A percentile compares a stretch with the other conserved stretches of the same genome.
These are phyloP conservation scores for Rana temporaria DNA, from an alignment of 2,113 vertebrate genomes.

Conservation along the genomic window DNA sequence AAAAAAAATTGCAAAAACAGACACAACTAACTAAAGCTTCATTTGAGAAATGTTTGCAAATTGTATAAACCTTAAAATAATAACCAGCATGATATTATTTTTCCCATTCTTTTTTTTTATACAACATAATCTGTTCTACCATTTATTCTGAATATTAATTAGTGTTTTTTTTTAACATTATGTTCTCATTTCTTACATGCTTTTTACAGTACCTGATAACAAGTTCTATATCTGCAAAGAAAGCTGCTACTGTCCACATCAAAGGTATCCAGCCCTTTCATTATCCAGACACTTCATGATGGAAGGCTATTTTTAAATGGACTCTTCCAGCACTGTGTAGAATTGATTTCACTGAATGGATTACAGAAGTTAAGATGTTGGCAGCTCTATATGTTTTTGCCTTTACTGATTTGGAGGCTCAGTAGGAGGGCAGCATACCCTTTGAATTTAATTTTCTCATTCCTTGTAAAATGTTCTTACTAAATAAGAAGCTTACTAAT, in stretches of 20 bases:
- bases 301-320: conserved; percentile 38
- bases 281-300: conserved; percentile 23
- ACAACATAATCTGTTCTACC: too few relatives aligned
- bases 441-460: conserved; percentile 47
- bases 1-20: too few relatives aligned
- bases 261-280: conserved; percentile 18
- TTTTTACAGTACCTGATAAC: conserved; percentile 18
- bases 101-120: too few relatives aligned
- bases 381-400: conserved; percentile 29
- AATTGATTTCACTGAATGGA: conserved; percentile 51
- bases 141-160: too few relatives aligned
- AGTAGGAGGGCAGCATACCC: conserved; percentile 32
- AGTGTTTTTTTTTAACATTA: too few relatives aligned
- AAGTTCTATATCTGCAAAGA: not conserved
- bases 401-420: conserved; percentile 35
- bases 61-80: too few relatives aligned
- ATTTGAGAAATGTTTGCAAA: too few relatives aligned
- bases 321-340: conserved; percentile 25
- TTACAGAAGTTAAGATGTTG: conserved; percentile 52
- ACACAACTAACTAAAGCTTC: too few relatives aligned
- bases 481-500: conserved; percentile 28
- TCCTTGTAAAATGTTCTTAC: conserved; percentile 19
- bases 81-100: too few relatives aligned
- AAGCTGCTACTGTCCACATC: conserved; percentile 15
- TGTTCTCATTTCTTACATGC: not conserved